phyloP scores from a whole-genome alignment of 2,797 vertebrate genomes.

The Alectoris magna region DNA sequence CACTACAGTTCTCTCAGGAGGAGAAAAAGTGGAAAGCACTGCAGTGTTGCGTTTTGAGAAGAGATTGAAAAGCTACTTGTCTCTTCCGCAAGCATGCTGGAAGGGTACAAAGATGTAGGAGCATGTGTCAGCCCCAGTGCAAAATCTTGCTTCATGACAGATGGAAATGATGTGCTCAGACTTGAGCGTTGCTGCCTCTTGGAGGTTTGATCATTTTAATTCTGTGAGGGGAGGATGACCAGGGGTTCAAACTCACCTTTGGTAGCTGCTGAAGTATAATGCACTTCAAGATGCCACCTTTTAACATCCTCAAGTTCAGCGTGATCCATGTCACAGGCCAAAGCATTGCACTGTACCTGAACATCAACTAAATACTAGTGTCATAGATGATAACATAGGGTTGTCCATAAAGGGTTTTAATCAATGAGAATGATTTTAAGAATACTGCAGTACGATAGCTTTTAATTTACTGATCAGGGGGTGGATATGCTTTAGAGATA shows the following conservation, averaged over 20 bases:
- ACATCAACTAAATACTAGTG: fast-evolving
- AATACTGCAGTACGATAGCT: background rate
- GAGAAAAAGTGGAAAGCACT: background rate
- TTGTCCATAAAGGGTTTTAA: background rate
- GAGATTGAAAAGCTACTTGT: background rate
- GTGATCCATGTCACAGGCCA: background rate
- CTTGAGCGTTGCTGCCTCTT: background rate
- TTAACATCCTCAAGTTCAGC: background rate
- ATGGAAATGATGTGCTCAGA: background rate
- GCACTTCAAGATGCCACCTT: background rate
- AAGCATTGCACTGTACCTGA: background rate
- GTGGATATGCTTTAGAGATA: background rate
- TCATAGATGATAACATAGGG: background rate
- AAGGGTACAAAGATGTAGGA: background rate
- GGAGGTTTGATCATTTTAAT: background rate
- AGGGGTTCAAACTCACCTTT: background rate
- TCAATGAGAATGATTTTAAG: background rate
- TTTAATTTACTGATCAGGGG: background rate
- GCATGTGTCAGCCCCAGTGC: fast-evolving
- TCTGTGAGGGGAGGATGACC: background rate
- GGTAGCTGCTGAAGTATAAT: background rate
- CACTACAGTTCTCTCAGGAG: background rate
- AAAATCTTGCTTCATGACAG: background rate
- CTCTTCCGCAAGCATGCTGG: background rate
- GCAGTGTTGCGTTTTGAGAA: background rate